These are phyloP conservation scores for Struthio camelus DNA, from an alignment of 2,113 vertebrate species.

Conservation along the genomic window DNA sequence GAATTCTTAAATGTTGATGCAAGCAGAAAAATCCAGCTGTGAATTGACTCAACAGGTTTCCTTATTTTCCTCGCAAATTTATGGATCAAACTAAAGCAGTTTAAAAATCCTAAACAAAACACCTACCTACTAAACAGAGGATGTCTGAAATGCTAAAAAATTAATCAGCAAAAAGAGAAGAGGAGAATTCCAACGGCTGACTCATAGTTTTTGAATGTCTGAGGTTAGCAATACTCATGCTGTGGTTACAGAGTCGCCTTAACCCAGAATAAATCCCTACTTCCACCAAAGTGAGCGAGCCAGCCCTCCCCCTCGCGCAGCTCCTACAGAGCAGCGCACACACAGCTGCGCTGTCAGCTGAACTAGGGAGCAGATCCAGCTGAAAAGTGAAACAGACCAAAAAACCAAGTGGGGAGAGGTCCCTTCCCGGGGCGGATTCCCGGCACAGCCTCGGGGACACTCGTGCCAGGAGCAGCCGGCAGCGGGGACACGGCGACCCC, in stretches of 20 bases:
- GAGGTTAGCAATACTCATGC: background rate
- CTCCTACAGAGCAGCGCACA: background rate
- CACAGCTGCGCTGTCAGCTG: background rate
- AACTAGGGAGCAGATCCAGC: background rate
- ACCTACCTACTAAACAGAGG: background rate
- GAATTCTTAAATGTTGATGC: background rate
- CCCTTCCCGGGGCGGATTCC: accelerated
- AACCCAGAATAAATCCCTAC: background rate
- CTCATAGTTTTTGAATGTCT: background rate
- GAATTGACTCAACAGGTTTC: background rate
- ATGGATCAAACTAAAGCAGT: background rate
- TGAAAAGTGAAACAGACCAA: background rate
- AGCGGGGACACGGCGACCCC: accelerated
- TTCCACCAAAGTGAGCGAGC: background rate
- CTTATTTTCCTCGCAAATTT: background rate
- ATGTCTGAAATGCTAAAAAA: background rate
- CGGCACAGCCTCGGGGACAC: background rate
- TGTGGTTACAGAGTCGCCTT: background rate
- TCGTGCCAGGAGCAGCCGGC: background rate
- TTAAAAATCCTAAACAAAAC: background rate
- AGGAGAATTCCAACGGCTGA: background rate
- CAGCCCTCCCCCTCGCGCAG: background rate
- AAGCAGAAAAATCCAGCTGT: background rate
- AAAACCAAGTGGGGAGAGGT: accelerated
- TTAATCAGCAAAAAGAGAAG: accelerated